phyloP scores from a whole-genome alignment of 2,113 vertebrate species.

The Trinectes maculatus region DNA sequence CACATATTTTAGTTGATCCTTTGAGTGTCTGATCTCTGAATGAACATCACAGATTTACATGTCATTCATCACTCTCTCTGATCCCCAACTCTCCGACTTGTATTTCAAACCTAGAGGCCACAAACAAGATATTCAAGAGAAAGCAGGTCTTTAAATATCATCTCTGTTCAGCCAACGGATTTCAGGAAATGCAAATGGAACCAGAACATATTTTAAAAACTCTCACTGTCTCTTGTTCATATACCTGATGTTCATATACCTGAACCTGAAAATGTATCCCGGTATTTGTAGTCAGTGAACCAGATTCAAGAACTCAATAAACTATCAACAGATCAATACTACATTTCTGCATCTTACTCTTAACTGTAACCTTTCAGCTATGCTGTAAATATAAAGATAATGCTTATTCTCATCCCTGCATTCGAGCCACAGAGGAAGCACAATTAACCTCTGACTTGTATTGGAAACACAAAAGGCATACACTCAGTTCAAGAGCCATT shows the following conservation, averaged over 20 bases:
- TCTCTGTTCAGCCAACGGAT: constrained; percentile 16
- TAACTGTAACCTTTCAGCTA: not conserved
- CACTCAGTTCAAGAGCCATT: constrained; percentile 2
- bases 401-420: constrained; percentile 1
- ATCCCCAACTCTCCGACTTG: constrained; percentile 56
- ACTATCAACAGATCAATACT: too few relatives aligned
- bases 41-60: constrained; percentile 66
- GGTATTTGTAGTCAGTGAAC: too few relatives aligned
- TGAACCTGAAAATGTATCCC: too few relatives aligned
- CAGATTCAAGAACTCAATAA: too few relatives aligned
- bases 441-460: constrained; percentile 26
- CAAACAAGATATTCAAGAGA: constrained; percentile 49
- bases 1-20: constrained; percentile 68
- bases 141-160: constrained; percentile 56
- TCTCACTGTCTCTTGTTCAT: not conserved
- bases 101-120: constrained; percentile 65
- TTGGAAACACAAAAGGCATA: constrained; percentile 21
- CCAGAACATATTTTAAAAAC: too few relatives aligned
- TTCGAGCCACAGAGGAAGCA: constrained; percentile 3
- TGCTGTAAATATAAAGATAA: constrained; percentile 10
- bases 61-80: constrained; percentile 33
- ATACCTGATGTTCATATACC: constrained; percentile 11
- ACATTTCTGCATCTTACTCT: too few relatives aligned
- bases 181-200: constrained; percentile 28
- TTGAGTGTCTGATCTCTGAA: constrained; percentile 67